Evolutionary conservation across 2,113 vertebrate species (phyloP).

Genomic region (Urocolius indicus): DNA sequence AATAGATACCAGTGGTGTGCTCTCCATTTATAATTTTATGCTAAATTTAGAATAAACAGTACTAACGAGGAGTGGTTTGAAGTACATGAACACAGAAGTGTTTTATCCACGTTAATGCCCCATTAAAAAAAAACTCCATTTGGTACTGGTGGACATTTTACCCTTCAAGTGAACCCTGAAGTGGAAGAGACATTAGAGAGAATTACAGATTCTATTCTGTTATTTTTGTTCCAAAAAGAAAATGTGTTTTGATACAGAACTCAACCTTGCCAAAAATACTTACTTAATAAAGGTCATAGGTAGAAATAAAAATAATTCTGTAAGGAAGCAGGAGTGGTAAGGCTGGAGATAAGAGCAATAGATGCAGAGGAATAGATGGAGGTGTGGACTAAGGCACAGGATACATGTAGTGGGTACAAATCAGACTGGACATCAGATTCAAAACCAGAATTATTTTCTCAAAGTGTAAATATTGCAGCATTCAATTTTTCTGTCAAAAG

Average conservation of each 20-base stretch:
- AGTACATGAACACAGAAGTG: neutral
- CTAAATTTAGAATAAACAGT: neutral
- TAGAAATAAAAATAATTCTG: neutral
- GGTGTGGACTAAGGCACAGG: neutral
- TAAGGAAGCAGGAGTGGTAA: neutral
- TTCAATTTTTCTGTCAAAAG: neutral
- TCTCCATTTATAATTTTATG: neutral
- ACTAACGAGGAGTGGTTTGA: neutral
- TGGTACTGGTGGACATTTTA: neutral
- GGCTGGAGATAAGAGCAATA: neutral
- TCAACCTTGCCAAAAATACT: neutral
- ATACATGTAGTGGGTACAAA: too few relatives aligned
- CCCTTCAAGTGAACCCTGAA: neutral
- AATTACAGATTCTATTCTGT: neutral
- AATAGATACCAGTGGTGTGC: neutral
- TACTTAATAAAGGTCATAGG: neutral
- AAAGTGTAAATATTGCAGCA: neutral
- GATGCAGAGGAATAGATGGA: neutral
- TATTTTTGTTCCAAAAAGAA: constrained; percentile 3
- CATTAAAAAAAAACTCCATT: neutral
- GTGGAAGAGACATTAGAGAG: neutral
- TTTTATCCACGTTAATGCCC: neutral
- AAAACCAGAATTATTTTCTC: neutral
- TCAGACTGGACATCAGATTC: neutral
- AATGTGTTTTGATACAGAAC: neutral